Percentiles rank a stretch among this genome's conserved stretches.
phyloP scores from a whole-genome alignment of 2,797 vertebrate genomes.

The Spinus olivaceus region DNA sequence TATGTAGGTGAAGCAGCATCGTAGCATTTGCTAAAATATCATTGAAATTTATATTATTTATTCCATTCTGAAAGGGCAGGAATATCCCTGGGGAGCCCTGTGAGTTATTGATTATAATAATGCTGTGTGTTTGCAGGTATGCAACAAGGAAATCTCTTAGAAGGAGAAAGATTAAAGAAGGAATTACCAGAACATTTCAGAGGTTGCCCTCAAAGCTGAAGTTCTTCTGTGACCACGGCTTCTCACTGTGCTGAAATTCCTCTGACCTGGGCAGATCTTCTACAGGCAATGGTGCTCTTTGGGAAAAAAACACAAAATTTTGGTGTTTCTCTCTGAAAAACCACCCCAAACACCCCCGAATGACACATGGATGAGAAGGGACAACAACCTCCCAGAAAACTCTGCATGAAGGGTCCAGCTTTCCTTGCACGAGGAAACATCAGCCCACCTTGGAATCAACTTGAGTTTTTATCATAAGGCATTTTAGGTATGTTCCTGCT shows the following conservation, averaged over 20 bases:
- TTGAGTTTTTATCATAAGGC: neutral
- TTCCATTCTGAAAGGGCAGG: neutral
- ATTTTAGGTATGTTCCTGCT: neutral
- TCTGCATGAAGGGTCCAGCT: neutral
- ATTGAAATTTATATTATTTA: constrained; percentile 10
- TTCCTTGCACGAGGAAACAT: neutral
- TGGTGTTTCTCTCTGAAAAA: neutral
- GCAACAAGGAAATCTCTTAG: neutral
- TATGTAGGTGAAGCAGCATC: neutral
- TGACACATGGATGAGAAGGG: neutral
- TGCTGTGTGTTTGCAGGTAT: neutral
- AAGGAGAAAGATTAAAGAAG: neutral
- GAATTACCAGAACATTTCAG: neutral
- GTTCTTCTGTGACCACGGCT: neutral
- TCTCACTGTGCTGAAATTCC: neutral
- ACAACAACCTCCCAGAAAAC: neutral
- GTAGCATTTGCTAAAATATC: neutral
- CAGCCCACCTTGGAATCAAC: neutral
- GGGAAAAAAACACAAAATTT: rapidly evolving
- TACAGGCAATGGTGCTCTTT: neutral
- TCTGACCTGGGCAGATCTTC: neutral
- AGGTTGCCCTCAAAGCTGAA: neutral
- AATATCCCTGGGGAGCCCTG: neutral
- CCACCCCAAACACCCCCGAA: rapidly evolving
- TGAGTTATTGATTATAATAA: neutral